phyloP scores from a whole-genome alignment of 1,140 invertebrate genomes.

The Drosophila kohkoa region DNA sequence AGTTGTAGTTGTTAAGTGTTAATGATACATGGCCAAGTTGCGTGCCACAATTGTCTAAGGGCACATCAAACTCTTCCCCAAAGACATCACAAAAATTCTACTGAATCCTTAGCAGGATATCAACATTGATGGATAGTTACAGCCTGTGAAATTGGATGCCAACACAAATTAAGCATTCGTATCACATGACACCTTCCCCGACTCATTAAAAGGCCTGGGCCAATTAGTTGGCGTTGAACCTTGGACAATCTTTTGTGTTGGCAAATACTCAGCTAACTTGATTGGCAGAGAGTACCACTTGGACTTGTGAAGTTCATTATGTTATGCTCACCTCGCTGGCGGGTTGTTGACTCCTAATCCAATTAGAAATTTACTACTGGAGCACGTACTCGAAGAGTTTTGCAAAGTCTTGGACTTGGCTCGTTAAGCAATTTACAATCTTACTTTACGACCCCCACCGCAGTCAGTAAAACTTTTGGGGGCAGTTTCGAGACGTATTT shows the following conservation, averaged over 20 bases:
- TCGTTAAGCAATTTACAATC: slow-evolving; percentile 70
- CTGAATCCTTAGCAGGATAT: slow-evolving; percentile 10
- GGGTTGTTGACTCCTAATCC: slow-evolving; percentile 77
- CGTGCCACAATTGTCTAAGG: slow-evolving; percentile 28
- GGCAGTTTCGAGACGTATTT: slow-evolving; percentile 31
- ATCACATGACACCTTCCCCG: slow-evolving; percentile 66
- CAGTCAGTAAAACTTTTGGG: slow-evolving; percentile 36
- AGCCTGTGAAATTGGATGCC: slow-evolving; percentile 32
- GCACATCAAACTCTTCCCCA: slow-evolving; percentile 3
- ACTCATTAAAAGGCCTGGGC: slow-evolving; percentile 47
- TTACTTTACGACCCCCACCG: slow-evolving; percentile 18
- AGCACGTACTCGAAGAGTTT: slow-evolving; percentile 52
- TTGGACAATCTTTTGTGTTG: slow-evolving; percentile 34
- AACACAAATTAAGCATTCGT: slow-evolving; percentile 65
- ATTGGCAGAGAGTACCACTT: slow-evolving; percentile 43
- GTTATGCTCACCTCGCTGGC: slow-evolving; percentile 59
- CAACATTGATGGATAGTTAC: background rate
- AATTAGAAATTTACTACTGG: slow-evolving; percentile 68
- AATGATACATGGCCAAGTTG: slow-evolving; percentile 53
- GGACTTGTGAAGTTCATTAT: slow-evolving; percentile 58
- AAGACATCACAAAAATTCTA: background rate
- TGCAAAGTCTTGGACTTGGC: slow-evolving; percentile 53
- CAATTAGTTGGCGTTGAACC: slow-evolving; percentile 44
- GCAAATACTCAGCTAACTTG: slow-evolving; percentile 38
- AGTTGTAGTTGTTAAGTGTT: slow-evolving; percentile 66